A percentile compares a stretch with the other conserved stretches of the same genome.
Evolutionary conservation across 2,888 invertebrate genomes (phyloP).

Genomic region (Hirtodrosophila trivittata): DNA sequence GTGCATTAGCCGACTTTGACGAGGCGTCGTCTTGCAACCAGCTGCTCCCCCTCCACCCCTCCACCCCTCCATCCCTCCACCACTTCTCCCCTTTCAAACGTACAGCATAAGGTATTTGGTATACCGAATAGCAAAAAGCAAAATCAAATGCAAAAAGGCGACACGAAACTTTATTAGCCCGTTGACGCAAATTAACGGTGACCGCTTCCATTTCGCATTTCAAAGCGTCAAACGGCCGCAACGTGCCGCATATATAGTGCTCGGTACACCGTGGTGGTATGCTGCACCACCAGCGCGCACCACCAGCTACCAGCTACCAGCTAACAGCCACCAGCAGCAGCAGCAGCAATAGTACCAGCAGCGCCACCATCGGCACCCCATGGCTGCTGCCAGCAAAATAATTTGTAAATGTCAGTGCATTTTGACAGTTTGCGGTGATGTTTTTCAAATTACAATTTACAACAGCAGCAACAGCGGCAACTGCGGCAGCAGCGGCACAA

Average conservation of each 20-base stretch:
- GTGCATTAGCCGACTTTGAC: slow-evolving; percentile 65
- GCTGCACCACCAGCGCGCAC: not conserved
- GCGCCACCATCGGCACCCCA: slow-evolving; percentile 45
- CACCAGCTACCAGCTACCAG: not conserved
- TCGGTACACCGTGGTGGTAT: not conserved
- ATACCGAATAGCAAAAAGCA: slow-evolving; percentile 41
- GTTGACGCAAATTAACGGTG: slow-evolving; percentile 83
- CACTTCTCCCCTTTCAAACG: not conserved
- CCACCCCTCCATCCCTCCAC: not conserved
- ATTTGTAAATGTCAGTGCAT: slow-evolving; percentile 83
- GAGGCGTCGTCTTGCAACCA: slow-evolving; percentile 22
- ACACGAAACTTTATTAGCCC: slow-evolving; percentile 81
- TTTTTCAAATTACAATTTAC: slow-evolving; percentile 82
- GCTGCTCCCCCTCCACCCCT: not conserved
- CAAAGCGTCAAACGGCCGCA: slow-evolving; percentile 69
- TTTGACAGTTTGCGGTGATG: slow-evolving; percentile 83
- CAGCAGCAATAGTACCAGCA: slow-evolving; percentile 1
- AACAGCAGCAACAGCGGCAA: slow-evolving; percentile 47
- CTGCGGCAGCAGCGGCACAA: not conserved
- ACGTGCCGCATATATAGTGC: slow-evolving; percentile 30
- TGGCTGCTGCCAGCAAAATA: slow-evolving; percentile 78
- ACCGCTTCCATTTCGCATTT: slow-evolving; percentile 80
- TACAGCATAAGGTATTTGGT: not conserved
- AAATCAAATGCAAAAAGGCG: slow-evolving; percentile 63
- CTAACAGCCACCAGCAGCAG: slow-evolving; percentile 7